These are phyloP conservation scores for Brachylomia viminalis DNA, from an alignment of 2,888 invertebrate genomes.

Conservation along the genomic window DNA sequence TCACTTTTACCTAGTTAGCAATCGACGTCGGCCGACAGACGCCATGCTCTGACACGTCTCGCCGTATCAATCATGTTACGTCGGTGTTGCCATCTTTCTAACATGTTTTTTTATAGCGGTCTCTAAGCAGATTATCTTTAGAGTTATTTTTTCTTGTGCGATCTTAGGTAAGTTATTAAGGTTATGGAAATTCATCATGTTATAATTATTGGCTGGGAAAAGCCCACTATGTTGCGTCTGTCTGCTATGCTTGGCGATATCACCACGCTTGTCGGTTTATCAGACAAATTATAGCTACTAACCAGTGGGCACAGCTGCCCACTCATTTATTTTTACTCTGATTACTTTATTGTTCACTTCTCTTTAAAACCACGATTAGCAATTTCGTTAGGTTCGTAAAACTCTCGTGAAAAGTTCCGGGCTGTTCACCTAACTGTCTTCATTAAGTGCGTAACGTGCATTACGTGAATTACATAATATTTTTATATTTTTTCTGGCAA, in stretches of 20 bases:
- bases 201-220: not conserved
- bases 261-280: not conserved
- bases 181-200: slow-evolving; percentile 30
- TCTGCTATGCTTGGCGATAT: not conserved
- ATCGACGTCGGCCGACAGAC: slow-evolving; percentile 62
- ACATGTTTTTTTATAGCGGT: slow-evolving; percentile 45
- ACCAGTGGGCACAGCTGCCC: not conserved
- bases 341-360: too few species aligned
- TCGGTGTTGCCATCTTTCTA: slow-evolving; percentile 55
- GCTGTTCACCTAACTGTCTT: not conserved
- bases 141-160: slow-evolving; percentile 40
- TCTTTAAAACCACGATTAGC: too few species aligned
- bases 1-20: slow-evolving; percentile 59
- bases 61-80: slow-evolving; percentile 72
- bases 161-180: slow-evolving; percentile 32
- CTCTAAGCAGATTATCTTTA: slow-evolving; percentile 49
- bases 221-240: not conserved
- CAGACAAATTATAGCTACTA: not conserved
- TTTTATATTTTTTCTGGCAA: slow-evolving; percentile 56
- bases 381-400: not conserved
- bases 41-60: slow-evolving; percentile 63
- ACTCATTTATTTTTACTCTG: too few species aligned
- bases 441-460: not conserved
- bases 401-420: not conserved
- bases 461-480: slow-evolving; percentile 26